Percentiles rank a stretch among this genome's conserved stretches.
phyloP scores from a whole-genome alignment of 2,797 vertebrate species.

The Onychomys torridus region DNA sequence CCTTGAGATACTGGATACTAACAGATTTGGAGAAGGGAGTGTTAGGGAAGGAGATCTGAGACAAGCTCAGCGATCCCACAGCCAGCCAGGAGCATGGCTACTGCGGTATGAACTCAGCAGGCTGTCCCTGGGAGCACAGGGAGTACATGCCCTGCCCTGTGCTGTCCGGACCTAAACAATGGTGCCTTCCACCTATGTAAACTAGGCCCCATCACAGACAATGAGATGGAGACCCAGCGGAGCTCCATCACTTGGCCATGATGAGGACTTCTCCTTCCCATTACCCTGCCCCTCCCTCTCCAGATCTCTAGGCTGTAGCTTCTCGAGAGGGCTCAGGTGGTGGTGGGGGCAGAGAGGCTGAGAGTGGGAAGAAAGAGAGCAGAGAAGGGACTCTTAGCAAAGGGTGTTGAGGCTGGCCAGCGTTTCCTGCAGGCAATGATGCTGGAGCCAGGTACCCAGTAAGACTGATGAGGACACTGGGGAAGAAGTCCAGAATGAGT shows the following conservation, averaged over 20 bases:
- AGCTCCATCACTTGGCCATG: neutral
- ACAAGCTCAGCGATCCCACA: neutral
- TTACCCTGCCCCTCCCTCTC: neutral
- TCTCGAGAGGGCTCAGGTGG: neutral
- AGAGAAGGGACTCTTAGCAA: neutral
- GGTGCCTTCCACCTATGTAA: neutral
- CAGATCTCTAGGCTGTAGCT: neutral
- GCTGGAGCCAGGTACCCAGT: neutral
- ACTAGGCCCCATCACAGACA: neutral
- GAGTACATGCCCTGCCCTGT: too few relatives aligned
- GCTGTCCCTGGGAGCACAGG: neutral
- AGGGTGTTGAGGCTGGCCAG: neutral
- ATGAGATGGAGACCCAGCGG: neutral
- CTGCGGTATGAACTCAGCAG: neutral
- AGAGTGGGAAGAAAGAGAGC: neutral
- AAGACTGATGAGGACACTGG: neutral
- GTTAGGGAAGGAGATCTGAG: neutral
- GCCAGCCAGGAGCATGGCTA: rapidly evolving
- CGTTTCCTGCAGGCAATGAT: neutral
- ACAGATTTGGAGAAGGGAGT: neutral
- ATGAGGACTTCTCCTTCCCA: neutral
- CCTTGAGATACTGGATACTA: neutral
- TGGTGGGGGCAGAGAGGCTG: neutral
- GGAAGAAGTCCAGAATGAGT: too few relatives aligned
- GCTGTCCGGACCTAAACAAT: neutral